Evolutionary conservation across 2,797 vertebrate genomes (phyloP).

Genomic region (Ispidina lecontei): DNA sequence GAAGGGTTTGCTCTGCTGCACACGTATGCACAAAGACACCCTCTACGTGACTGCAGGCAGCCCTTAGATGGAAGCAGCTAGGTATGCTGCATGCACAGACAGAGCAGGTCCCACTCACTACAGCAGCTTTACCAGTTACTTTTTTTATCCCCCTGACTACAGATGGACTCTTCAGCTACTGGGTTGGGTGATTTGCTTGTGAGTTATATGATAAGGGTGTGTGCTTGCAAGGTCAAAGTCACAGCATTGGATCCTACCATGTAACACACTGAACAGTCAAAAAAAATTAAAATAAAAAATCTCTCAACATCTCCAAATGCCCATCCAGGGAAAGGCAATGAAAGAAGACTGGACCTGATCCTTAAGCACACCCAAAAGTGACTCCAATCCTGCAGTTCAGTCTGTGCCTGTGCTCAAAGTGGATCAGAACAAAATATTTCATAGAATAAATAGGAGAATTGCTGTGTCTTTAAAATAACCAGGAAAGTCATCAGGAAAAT

Average conservation of each 20-base stretch:
- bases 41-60: background rate
- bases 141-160: background rate
- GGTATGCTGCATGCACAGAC: background rate
- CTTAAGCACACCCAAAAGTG: background rate
- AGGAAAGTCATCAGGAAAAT: background rate
- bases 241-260: background rate
- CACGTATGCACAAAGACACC: fast-evolving
- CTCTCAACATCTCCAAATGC: background rate
- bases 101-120: background rate
- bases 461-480: background rate
- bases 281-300: background rate
- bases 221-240: background rate
- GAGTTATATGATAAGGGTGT: background rate
- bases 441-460: background rate
- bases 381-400: background rate
- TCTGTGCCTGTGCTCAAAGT: background rate
- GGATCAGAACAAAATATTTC: background rate
- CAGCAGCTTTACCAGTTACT: background rate
- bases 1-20: background rate
- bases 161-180: background rate
- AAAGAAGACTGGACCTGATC: background rate
- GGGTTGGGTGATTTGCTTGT: background rate
- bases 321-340: background rate
- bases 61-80: background rate
- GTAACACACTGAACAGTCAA: background rate